phyloP scores from a whole-genome alignment of 2,113 vertebrate species.

The Rhabdornis inornatus region DNA sequence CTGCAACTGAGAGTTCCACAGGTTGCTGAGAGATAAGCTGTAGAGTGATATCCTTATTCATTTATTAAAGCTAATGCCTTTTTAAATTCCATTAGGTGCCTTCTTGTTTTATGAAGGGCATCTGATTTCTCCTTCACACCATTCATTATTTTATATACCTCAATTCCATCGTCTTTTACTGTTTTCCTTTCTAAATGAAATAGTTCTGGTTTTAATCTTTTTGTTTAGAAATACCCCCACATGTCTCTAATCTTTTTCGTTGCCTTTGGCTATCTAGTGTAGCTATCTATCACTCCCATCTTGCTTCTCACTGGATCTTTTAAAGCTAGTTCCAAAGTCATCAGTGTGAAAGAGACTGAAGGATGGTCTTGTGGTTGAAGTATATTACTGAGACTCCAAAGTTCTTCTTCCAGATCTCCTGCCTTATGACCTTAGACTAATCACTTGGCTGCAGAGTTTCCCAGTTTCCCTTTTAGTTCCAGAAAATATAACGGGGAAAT shows the following conservation, averaged over 20 bases:
- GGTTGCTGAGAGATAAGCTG: neutral
- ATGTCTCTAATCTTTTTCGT: constrained; percentile 55
- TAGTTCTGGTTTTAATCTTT: constrained; percentile 58
- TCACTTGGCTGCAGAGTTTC: neutral
- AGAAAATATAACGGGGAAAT: neutral
- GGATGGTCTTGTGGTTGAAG: neutral
- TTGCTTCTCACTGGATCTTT: constrained; percentile 46
- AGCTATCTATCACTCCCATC: constrained; percentile 57
- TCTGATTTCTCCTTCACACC: constrained; percentile 58
- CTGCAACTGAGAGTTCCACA: neutral
- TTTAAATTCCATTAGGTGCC: constrained; percentile 24
- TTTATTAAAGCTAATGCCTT: neutral
- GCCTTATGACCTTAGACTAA: neutral
- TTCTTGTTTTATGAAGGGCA: constrained; percentile 48
- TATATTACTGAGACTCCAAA: neutral
- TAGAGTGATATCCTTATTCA: neutral
- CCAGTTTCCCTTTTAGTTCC: neutral
- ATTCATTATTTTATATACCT: constrained; percentile 30
- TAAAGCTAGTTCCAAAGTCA: constrained; percentile 59
- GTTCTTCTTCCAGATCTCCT: neutral
- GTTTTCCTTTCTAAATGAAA: constrained; percentile 59
- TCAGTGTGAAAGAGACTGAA: constrained; percentile 45
- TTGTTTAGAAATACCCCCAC: constrained; percentile 56
- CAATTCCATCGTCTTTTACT: constrained; percentile 44
- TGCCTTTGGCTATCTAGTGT: constrained; percentile 33